Conservation (phyloP, 2,888 invertebrate genomes). For the Myopa testacea region DNA sequence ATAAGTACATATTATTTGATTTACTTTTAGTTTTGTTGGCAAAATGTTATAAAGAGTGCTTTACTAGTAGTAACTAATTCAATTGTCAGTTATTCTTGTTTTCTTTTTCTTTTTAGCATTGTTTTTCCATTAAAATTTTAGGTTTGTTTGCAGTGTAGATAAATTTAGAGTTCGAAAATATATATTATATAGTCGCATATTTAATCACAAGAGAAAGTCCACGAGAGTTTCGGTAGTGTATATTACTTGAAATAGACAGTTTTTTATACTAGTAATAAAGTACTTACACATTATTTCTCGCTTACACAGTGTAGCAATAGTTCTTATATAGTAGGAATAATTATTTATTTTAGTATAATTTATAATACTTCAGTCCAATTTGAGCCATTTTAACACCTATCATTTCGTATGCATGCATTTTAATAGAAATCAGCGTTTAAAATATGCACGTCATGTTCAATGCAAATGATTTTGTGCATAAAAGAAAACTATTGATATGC, state of each 20-base stretch:
- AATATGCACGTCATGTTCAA: conserved; percentile 11
- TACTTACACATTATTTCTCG: neutral
- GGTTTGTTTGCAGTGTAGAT: conserved; percentile 2
- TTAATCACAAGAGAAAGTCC: conserved; percentile 23
- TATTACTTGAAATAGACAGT: neutral
- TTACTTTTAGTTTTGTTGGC: conserved; percentile 28
- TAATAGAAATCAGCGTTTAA: conserved; percentile 8
- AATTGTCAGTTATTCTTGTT: neutral
- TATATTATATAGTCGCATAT: neutral
- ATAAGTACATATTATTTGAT: conserved; percentile 19
- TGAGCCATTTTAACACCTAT: conserved; percentile 56
- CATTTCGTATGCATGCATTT: neutral
- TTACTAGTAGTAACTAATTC: conserved; percentile 4
- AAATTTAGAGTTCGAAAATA: neutral
- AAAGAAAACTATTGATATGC: conserved; percentile 29
- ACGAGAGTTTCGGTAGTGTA: neutral
- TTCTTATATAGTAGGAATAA: neutral
- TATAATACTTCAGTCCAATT: conserved; percentile 60
- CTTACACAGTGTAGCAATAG: neutral
- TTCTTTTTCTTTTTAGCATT: neutral
- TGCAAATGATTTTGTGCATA: conserved; percentile 18
- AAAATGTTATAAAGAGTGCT: conserved; percentile 21
- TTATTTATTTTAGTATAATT: conserved; percentile 30
- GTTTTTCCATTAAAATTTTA: neutral
- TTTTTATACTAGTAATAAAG: neutral